Conservation (phyloP, 1,140 invertebrate species). For the Euglossa dilemma region DNA sequence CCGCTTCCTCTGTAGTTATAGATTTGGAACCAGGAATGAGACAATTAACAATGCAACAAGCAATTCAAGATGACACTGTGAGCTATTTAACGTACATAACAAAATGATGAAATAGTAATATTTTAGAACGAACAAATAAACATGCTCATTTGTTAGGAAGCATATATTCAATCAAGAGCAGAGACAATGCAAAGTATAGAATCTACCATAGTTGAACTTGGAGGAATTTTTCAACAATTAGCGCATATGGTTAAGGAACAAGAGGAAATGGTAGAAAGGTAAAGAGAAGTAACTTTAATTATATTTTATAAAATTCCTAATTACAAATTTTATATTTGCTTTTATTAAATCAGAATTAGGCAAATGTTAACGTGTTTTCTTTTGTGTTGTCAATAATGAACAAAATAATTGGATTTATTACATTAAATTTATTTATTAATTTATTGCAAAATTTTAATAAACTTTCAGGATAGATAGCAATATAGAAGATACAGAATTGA, state of each 20-base stretch:
- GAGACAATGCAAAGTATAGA: conserved; percentile 99
- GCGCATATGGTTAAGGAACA: conserved; percentile 99
- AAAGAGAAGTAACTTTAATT: conserved; percentile 43
- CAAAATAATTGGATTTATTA: too few relatives aligned
- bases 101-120: not conserved
- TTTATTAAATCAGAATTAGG: not conserved
- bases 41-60: conserved; percentile 84
- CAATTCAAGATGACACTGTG: conserved; percentile 91
- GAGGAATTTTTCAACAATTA: conserved; percentile 98
- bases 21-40: conserved; percentile 86
- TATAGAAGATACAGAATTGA: conserved; percentile 96
- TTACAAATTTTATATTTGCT: not conserved
- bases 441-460: conserved; percentile 54
- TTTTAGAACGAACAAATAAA: not conserved
- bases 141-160: conserved; percentile 84
- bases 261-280: conserved; percentile 98
- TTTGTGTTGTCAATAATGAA: too few relatives aligned
- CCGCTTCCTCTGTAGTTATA: conserved; percentile 86
- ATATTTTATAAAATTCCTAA: not conserved
- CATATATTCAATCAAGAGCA: conserved; percentile 95
- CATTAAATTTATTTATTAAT: not conserved
- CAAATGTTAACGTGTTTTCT: not conserved
- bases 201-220: conserved; percentile 99
- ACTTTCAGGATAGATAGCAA: conserved; percentile 96
- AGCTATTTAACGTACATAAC: conserved; percentile 55